Conservation (phyloP, 2,113 vertebrate species). For the Rutilus rutilus region DNA sequence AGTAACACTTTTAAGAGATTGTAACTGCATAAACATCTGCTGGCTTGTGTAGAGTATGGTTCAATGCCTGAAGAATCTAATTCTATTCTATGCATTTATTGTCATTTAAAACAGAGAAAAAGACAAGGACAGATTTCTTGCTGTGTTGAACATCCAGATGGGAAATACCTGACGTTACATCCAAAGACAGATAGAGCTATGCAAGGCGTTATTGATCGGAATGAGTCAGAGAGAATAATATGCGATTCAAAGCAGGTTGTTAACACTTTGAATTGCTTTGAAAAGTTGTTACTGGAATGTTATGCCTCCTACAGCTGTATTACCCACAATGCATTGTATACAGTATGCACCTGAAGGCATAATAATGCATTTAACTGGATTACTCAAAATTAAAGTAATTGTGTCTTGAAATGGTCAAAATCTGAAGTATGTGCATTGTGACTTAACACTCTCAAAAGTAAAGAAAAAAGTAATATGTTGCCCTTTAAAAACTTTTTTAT, state of each 20-base stretch:
- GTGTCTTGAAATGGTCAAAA: not conserved
- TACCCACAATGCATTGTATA: not conserved
- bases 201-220: not conserved
- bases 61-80: not conserved
- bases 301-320: not conserved
- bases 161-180: not conserved
- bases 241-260: conserved; percentile 7
- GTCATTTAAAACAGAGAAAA: not conserved
- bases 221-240: not conserved
- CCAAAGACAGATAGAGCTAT: conserved; percentile 21
- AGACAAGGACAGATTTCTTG: not conserved
- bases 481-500: not conserved
- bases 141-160: not conserved
- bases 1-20: not conserved
- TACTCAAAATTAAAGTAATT: not conserved
- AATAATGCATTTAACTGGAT: not conserved
- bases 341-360: not conserved
- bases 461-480: not conserved
- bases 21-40: not conserved
- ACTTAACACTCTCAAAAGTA: not conserved
- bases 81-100: not conserved
- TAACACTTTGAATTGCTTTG: conserved; percentile 9
- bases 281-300: not conserved
- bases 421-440: not conserved
- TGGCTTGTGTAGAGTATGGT: not conserved